A percentile compares a stretch with the other conserved stretches of the same genome.
Evolutionary conservation across 2,113 vertebrate genomes (phyloP).

Genomic region (Gambusia affinis): DNA sequence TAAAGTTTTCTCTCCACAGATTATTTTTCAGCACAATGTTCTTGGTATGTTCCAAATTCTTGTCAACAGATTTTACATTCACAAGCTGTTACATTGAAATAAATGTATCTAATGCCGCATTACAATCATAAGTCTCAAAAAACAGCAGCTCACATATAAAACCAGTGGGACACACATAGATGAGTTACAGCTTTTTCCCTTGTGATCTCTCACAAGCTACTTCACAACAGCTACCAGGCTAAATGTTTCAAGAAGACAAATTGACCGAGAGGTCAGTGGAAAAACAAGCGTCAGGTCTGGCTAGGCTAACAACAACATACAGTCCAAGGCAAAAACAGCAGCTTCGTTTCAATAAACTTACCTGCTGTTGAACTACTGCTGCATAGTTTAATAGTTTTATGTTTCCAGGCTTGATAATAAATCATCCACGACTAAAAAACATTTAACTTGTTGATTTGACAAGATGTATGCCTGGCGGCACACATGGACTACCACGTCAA

Average conservation of each 20-base stretch:
- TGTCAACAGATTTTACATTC: neutral
- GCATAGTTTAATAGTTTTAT: neutral
- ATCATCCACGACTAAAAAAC: neutral
- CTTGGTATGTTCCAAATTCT: neutral
- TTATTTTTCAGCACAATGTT: neutral
- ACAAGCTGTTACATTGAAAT: neutral
- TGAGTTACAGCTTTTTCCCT: neutral
- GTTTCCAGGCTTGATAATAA: no score
- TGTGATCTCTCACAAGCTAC: neutral
- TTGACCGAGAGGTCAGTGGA: conserved; percentile 7
- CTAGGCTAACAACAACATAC: neutral
- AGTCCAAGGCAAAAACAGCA: neutral
- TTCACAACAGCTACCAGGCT: conserved; percentile 1
- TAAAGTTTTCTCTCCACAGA: no score
- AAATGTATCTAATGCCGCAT: conserved; percentile 10
- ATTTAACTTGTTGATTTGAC: neutral
- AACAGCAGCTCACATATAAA: neutral
- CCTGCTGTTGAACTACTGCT: neutral
- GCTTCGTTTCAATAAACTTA: neutral
- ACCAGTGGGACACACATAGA: neutral
- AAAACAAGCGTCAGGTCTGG: neutral
- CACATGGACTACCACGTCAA: neutral
- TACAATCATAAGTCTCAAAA: neutral
- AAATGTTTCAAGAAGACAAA: conserved; percentile 3
- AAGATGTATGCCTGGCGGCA: no score